Conservation (phyloP, 53 echinoderm and acorn worm genomes). For the Glandiceps talaboti region DNA sequence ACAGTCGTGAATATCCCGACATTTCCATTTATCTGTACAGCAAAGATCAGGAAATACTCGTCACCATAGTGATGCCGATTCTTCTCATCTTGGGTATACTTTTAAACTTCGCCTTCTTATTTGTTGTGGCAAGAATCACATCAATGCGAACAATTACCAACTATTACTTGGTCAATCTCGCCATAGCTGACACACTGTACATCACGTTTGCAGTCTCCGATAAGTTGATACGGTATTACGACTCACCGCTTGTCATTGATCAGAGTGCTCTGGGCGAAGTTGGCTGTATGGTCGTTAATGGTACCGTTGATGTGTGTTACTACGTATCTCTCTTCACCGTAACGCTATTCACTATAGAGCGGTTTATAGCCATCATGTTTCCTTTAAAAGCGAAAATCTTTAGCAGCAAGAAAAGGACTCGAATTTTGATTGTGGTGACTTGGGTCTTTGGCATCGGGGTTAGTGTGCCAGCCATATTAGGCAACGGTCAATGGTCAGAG, state of each 20-base stretch:
- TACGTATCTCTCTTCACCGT: constrained; percentile 32
- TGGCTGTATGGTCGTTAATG: constrained; percentile 34
- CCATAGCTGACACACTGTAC: constrained; percentile 38
- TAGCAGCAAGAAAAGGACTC: constrained; percentile 25
- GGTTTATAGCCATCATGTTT: constrained; percentile 51
- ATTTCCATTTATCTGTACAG: constrained; percentile 1
- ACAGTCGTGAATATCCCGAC: not conserved
- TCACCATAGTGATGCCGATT: constrained; percentile 37
- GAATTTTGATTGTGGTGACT: constrained; percentile 17
- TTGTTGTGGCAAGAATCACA: constrained; percentile 30
- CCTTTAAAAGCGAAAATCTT: constrained; percentile 38
- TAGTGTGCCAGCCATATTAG: constrained; percentile 23
- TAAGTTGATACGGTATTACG: constrained; percentile 31
- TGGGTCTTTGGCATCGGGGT: constrained; percentile 32
- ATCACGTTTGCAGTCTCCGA: constrained; percentile 35
- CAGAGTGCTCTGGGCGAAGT: constrained; percentile 14
- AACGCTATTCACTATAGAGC: constrained; percentile 39
- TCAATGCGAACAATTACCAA: constrained; percentile 69
- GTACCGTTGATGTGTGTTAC: constrained; percentile 27
- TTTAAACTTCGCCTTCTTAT: constrained; percentile 42
- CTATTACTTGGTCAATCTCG: constrained; percentile 42
- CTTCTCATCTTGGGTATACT: constrained; percentile 39
- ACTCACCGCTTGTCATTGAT: constrained; percentile 33
- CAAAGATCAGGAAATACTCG: constrained; percentile 20
- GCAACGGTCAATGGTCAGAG: constrained; percentile 5